Evolutionary conservation across 2,797 vertebrate species (phyloP), one percentile per base, ranked within the genome.

Genomic region (Mustela erminea): DNA sequence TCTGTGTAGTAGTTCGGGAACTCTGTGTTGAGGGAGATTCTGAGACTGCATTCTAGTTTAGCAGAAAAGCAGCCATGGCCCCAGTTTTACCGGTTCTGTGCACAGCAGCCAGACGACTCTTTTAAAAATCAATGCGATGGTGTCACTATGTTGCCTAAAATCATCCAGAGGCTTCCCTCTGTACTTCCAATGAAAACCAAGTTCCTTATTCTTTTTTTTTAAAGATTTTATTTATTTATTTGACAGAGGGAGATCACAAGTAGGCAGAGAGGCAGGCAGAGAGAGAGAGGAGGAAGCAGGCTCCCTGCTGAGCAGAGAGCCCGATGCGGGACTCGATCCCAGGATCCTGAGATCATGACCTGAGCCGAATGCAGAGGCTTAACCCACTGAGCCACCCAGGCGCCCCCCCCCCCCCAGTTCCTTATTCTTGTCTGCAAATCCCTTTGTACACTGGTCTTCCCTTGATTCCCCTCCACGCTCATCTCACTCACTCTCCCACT

Each of bases 71-170:
- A 54, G 82, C 46, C 27, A 27, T 49, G 41, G 29, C 41, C 13
- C 46, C 90, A 29, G 23, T 88, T 82, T 78, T 88, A 94, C 85
- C 60, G 82, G 15, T 94, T 87, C 14, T 86, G 41, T 21, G 86
- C 35, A 78, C 6, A 72, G 62, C 32, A 56, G 29, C 54, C 43
- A 90, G 29, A 68, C 68, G 68, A 80, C 92, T 87, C 78, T 91
- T 84, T 92, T 46, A 43, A 95, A 94, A 84, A 70, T 95, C 88
- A 86, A 23, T 82, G 60, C 77, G 52, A 77, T 88, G 46, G 2
- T 94, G 74, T 92, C 43, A 95, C 93, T 89, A 7, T 58, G 56
- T 88, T 89, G 89, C 54, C 92, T 56, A 90, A 78, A 78, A 85
- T 64, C 29, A n/a, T 95, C 75, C n/a, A 35, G 46, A 75, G 41